A percentile compares a stretch with the other conserved stretches of the same genome.
phyloP scores from a whole-genome alignment of 2,113 vertebrate genomes.

The Eptesicus fuscus region DNA sequence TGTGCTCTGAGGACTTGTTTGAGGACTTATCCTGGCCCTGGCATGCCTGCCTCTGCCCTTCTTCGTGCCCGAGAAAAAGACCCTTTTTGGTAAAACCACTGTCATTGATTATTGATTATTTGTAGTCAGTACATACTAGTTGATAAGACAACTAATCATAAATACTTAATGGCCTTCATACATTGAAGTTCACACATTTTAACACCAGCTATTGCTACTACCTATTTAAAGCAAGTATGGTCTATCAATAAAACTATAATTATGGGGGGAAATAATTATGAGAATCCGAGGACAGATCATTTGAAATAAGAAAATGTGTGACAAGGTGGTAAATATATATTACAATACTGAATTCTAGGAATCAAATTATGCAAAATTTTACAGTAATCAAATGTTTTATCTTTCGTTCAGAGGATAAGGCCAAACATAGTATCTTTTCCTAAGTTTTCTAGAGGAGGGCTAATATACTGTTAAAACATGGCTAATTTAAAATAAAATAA shows the following conservation, averaged over 20 bases:
- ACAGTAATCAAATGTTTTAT: not conserved
- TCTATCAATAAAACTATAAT: not conserved
- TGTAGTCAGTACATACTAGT: not conserved
- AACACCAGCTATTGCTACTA: not conserved
- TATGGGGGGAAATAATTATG: not conserved
- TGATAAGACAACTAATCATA: not conserved
- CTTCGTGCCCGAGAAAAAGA: not conserved
- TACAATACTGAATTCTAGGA: not conserved
- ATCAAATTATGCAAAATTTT: slow-evolving; percentile 9
- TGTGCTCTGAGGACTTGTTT: not conserved
- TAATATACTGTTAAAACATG: not conserved
- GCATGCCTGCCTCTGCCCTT: not conserved
- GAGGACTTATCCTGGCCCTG: not conserved
- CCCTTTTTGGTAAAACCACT: not conserved
- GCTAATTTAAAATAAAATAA: not conserved
- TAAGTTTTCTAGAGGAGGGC: not conserved
- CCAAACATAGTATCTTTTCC: not conserved
- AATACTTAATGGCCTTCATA: not conserved
- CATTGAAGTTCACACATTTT: not conserved
- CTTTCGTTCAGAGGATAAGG: not conserved
- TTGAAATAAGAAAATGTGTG: not conserved
- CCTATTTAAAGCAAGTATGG: not conserved
- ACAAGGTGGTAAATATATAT: not conserved
- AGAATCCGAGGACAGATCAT: not conserved
- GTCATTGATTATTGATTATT: not conserved